Percentiles rank a stretch among this genome's conserved stretches.
Conservation (phyloP, 2,797 vertebrate species). For the Chloroceryle amazona region DNA sequence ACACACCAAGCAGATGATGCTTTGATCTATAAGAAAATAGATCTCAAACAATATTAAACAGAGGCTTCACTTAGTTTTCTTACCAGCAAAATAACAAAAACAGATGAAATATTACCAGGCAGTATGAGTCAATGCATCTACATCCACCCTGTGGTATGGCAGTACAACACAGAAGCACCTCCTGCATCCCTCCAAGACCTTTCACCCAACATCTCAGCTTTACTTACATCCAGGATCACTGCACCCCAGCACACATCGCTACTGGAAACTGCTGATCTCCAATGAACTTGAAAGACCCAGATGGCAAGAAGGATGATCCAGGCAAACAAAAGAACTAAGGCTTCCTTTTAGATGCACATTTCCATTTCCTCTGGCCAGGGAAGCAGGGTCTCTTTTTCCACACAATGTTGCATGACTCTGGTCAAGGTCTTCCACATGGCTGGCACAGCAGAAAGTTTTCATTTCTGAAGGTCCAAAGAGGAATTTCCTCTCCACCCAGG, state of each 20-base stretch:
- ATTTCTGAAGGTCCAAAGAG: neutral
- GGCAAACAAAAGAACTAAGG: neutral
- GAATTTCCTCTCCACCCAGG: neutral
- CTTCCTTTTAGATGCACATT: neutral
- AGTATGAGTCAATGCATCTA: neutral
- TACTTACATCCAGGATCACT: neutral
- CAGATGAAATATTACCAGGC: too few species aligned
- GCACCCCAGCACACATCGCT: fast-evolving
- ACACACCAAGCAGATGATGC: fast-evolving
- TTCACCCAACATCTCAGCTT: neutral
- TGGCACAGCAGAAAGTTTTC: neutral
- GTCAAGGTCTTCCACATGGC: neutral
- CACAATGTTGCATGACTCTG: fast-evolving
- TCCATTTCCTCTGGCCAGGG: neutral
- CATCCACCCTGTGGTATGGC: fast-evolving
- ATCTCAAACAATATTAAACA: neutral
- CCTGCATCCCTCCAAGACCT: neutral
- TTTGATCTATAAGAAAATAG: neutral
- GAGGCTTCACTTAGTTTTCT: neutral
- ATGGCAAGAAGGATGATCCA: neutral
- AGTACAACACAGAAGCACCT: neutral
- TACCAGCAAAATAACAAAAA: neutral
- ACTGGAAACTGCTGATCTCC: neutral
- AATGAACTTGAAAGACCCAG: fast-evolving
- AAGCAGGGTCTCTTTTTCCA: neutral